Evolutionary conservation across 1,140 invertebrate genomes (phyloP).

Genomic region (Lineus longissimus): DNA sequence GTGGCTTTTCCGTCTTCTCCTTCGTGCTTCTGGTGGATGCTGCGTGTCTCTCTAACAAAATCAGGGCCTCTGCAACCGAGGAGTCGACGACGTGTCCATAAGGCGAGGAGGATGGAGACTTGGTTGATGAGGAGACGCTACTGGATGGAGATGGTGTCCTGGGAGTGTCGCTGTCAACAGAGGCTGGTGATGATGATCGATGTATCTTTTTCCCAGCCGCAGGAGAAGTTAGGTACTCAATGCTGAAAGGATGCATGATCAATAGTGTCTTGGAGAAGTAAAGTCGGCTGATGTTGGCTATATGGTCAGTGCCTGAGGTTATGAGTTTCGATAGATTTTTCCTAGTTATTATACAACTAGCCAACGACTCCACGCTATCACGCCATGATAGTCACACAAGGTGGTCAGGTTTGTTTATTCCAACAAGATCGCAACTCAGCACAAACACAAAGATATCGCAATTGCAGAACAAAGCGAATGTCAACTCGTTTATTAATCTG

Average conservation of each 20-base stretch:
- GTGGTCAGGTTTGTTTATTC: too few species aligned
- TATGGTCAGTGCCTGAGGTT: too few species aligned
- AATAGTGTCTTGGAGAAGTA: too few species aligned
- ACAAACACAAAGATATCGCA: too few species aligned
- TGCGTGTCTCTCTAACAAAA: neutral
- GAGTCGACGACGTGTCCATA: neutral
- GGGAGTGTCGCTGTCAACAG: neutral
- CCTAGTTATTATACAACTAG: too few species aligned
- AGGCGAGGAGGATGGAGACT: neutral
- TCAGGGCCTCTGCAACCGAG: neutral
- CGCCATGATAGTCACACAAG: too few species aligned
- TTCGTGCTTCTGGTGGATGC: conserved; percentile 5
- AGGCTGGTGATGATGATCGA: neutral
- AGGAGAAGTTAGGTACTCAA: neutral
- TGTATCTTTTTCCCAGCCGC: neutral
- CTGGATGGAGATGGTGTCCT: neutral
- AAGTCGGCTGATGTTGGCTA: too few species aligned
- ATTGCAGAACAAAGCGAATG: too few species aligned
- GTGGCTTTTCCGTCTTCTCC: conserved; percentile 54
- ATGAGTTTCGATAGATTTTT: too few species aligned
- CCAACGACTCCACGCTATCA: too few species aligned
- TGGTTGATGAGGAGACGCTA: neutral
- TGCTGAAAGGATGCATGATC: neutral
- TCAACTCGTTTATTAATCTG: too few species aligned
- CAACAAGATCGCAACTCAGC: too few species aligned